phyloP scores from a whole-genome alignment of 2,888 invertebrate species.

The Nomada ruficornis region DNA sequence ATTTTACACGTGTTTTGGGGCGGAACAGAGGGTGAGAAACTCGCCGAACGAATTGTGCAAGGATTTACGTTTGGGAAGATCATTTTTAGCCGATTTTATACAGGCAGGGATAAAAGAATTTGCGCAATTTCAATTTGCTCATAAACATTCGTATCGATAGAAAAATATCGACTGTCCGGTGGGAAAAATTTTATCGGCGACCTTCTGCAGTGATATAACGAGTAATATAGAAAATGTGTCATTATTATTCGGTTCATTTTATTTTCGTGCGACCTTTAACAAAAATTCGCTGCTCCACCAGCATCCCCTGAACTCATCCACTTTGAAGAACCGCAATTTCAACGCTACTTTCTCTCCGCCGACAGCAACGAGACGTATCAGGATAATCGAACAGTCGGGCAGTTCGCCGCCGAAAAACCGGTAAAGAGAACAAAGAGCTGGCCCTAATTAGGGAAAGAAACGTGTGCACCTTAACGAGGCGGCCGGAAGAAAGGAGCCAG shows the following conservation, averaged over 20 bases:
- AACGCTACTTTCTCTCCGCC: background rate
- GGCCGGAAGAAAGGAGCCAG: slow-evolving; percentile 4
- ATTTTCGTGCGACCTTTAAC: no score
- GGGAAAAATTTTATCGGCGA: no score
- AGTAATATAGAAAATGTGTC: no score
- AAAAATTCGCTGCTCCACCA: no score
- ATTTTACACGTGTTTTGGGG: slow-evolving; percentile 31
- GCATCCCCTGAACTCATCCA: no score
- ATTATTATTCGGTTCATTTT: no score
- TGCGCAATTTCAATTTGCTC: no score
- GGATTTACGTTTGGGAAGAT: no score
- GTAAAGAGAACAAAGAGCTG: background rate
- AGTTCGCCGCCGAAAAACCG: background rate
- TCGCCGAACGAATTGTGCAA: slow-evolving; percentile 12
- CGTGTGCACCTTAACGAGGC: slow-evolving; percentile 2
- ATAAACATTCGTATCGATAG: no score
- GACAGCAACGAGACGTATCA: background rate
- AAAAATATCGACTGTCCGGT: no score
- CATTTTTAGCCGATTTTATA: no score
- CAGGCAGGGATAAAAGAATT: background rate
- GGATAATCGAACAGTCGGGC: background rate
- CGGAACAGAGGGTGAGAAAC: background rate
- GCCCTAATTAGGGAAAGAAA: slow-evolving; percentile 24
- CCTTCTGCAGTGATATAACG: no score
- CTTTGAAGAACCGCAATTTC: background rate